Evolutionary conservation across 2,888 invertebrate species (phyloP), one percentile per base, ranked within the genome.

Genomic region (Leptarthrus brevirostris): DNA sequence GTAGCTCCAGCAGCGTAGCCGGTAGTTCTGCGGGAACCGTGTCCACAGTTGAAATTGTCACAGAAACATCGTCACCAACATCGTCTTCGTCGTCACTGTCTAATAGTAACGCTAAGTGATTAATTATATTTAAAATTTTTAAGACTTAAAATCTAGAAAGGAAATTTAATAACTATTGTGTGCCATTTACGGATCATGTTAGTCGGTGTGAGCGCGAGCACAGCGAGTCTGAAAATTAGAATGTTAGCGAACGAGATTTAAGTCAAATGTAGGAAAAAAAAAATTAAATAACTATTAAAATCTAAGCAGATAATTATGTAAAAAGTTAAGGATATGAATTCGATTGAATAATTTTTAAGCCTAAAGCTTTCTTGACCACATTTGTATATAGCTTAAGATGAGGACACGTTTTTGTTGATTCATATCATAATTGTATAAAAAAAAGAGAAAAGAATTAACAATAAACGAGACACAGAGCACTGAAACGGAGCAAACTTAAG

Each of bases 101-200:
- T 66, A 79, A 77, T 74, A 79, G 76, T 75, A 79, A 77, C 75
- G 69, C 76, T 75, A 78, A 78, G 78, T 79, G 78, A 79, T 78
- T 76, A 75, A 77, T 78, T 78, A 75, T 77, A 76, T 77, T 77
- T 77, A 73, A 69, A 70, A 73, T 75, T 75, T 74, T 75, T 74
- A 77, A 71, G 74, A 74, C 73, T 64, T 75, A 75, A 72, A 61
- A 20, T n/a, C 16, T 72, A 44, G 22, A 56, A 66, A n/a, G n/a
- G 2, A 66, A 66, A 30, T n/a, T 14, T 47, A 16, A 40, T 26
- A 72, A 72, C 16, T 53, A 53, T 56, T 56, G 72, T 56, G 72
- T 72, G 72, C 72, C 72, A 66, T 66, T 66, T 66, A 49, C 22
- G 44, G 22, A 49, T 44, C 66, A 14, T 66, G 18, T 66, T 49